A percentile compares a stretch with the other conserved stretches of the same genome.
phyloP scores from a whole-genome alignment of 1,140 invertebrate genomes.

The Melanaphis sacchari region DNA sequence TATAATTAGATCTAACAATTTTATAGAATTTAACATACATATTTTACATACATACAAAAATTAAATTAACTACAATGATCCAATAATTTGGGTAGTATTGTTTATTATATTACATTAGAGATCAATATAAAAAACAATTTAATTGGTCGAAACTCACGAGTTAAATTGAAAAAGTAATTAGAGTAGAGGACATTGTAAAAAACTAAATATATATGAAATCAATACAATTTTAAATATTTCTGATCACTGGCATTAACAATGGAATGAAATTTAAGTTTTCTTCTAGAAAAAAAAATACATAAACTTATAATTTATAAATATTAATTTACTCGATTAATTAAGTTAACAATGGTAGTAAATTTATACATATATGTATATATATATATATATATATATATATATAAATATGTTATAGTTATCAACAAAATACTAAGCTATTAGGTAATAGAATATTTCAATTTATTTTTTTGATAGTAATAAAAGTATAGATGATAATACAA shows the following conservation, averaged over 20 bases:
- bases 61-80: conserved; percentile 28
- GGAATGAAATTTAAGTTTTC: conserved; percentile 47
- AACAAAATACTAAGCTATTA: background rate
- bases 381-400: background rate
- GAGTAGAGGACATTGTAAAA: background rate
- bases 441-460: background rate
- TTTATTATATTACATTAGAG: conserved; percentile 42
- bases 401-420: background rate
- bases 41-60: conserved; percentile 39
- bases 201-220: background rate
- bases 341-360: background rate
- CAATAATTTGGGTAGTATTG: conserved; percentile 19
- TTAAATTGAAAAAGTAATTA: conserved; percentile 16
- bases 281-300: background rate
- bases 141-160: conserved; percentile 19
- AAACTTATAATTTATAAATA: background rate
- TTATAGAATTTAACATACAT: conserved; percentile 22
- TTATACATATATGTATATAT: background rate
- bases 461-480: background rate
- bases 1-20: conserved; percentile 40
- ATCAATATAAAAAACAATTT: conserved; percentile 43
- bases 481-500: background rate
- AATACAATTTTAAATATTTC: conserved; percentile 15
- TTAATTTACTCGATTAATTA: background rate
- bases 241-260: conserved; percentile 22